phyloP scores from a whole-genome alignment of 2,113 vertebrate species.

The Leiothrix lutea region DNA sequence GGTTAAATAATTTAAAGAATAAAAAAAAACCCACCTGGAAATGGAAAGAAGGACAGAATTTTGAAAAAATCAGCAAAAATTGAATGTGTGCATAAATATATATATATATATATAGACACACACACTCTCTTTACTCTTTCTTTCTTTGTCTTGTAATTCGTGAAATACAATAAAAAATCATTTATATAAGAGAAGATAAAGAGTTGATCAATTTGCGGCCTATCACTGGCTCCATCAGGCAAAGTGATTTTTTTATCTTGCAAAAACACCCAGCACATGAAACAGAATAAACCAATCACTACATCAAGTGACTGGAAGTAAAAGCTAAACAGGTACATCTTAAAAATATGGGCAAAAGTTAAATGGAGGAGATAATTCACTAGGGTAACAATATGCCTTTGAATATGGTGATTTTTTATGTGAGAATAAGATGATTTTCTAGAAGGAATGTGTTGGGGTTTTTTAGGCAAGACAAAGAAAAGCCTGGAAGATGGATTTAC shows the following conservation, averaged over 20 bases:
- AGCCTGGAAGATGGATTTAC: background rate
- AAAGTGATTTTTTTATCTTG: background rate
- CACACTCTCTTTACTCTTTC: accelerated
- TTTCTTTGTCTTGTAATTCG: background rate
- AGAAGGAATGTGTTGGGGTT: accelerated
- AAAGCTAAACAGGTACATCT: background rate
- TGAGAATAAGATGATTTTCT: background rate
- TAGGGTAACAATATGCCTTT: background rate
- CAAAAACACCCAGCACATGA: background rate
- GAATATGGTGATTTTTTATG: background rate
- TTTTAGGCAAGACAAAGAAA: background rate
- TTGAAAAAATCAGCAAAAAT: background rate
- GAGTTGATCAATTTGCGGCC: background rate
- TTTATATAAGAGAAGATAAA: background rate
- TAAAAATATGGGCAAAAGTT: background rate
- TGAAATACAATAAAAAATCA: background rate
- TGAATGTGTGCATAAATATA: accelerated
- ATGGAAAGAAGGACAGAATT: background rate
- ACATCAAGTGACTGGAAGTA: background rate
- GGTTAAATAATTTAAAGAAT: background rate
- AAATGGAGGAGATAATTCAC: background rate
- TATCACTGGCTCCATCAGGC: background rate
- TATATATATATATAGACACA: too few relatives aligned
- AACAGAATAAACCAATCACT: background rate
- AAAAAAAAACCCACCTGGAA: background rate